A percentile compares a stretch with the other conserved stretches of the same genome.
These are phyloP conservation scores for Parazoanthus darwini DNA, from an alignment of 92 coral and sea anemone genomes.

Conservation along the genomic window DNA sequence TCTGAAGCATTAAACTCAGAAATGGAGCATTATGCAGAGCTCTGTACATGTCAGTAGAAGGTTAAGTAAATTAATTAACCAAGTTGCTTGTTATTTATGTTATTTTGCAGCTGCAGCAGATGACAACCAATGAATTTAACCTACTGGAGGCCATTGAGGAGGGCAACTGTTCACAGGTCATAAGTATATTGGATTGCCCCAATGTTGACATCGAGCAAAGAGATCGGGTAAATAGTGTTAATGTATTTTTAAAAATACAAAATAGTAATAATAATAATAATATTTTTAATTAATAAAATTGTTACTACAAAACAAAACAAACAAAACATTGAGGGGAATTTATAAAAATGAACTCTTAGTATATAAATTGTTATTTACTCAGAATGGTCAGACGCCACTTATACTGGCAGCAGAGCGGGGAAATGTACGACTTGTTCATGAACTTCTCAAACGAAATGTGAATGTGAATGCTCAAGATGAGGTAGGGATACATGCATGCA, in stretches of 20 bases:
- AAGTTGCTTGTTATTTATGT: neutral
- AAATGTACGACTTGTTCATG: constrained; percentile 76
- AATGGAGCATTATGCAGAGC: no score
- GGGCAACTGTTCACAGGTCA: constrained; percentile 73
- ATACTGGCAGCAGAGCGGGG: constrained; percentile 89
- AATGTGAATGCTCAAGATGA: constrained; percentile 90
- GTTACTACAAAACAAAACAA: no score
- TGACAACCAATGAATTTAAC: constrained; percentile 72
- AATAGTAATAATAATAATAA: no score
- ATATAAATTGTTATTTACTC: neutral
- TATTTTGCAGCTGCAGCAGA: constrained; percentile 25
- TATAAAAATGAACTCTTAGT: no score
- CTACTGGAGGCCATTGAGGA: constrained; percentile 80
- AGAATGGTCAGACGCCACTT: constrained; percentile 93
- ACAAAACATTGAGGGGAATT: no score
- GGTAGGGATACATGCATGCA: constrained; percentile 43
- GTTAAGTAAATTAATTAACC: neutral
- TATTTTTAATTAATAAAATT: no score
- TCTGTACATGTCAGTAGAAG: no score
- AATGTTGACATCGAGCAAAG: constrained; percentile 72
- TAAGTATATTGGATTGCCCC: constrained; percentile 64
- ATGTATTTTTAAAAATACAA: no score
- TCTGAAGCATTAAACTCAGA: no score
- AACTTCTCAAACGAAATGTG: constrained; percentile 83
- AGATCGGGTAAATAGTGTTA: constrained; percentile 58